Evolutionary conservation across 2,797 vertebrate species (phyloP), one percentile per base, ranked within the genome.

Genomic region (Ceyx erithaca): DNA sequence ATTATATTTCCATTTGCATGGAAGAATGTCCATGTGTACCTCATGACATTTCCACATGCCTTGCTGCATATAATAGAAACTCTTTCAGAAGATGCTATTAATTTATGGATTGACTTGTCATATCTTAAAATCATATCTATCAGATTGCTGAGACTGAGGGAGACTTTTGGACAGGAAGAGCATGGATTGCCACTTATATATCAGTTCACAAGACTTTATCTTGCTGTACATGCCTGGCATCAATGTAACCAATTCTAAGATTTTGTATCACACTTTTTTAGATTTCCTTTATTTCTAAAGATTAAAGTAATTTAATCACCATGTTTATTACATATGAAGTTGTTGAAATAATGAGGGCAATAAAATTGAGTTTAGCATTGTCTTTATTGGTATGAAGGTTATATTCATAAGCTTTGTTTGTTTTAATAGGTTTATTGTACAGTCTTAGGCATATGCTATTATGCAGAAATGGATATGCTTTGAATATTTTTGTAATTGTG

Each of bases 401-500:
- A 97, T 95, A 97, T 98, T 98, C 98, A 98, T 94, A 97, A 97
- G 96, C 95, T 95, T 96, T 96, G 96, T 97, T 97, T 98, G 93
- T 97, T 98, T 98, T 97, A 98, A 98, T 98, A 97, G 97, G 98
- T 97, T 98, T 98, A 98, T 98, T 98, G 98, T 97, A 97, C 97
- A 98, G 94, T 97, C 93, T 97, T 96, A 90, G 98, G 97, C 98
- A 97, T 98, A 97, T 98, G 98, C 97, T 98, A 98, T 98, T 98
- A 98, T 97, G 96, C 96, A 97, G 98, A 97, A 97, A 97, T 97
- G 97, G 98, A 97, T 97, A 97, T 95, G 98, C 98, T 98, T 98
- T 97, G 96, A 98, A 98, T 98, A 98, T 98, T 98, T 98, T 98
- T 98, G 97, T 99, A 99, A 99, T 99, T 99, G 99, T 98, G 98